phyloP scores from a whole-genome alignment of 2,888 invertebrate species.

The Eupithecia dodoneata region DNA sequence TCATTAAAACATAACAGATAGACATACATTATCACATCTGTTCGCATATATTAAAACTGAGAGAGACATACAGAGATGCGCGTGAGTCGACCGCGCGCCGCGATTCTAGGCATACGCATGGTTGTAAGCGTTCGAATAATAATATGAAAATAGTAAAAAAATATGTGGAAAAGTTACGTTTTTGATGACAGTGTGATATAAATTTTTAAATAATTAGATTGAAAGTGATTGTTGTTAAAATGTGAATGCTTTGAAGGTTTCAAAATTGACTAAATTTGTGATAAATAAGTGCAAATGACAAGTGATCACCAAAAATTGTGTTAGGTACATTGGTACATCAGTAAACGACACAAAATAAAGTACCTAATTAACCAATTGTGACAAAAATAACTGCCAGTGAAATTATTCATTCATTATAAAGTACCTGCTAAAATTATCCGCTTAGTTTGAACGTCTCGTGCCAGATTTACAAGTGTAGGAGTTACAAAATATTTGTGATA shows the following conservation, averaged over 20 bases:
- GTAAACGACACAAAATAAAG: background rate
- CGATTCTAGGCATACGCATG: slow-evolving; percentile 24
- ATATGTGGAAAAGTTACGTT: background rate
- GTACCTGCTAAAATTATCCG: slow-evolving; percentile 38
- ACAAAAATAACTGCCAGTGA: background rate
- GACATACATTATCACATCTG: slow-evolving; percentile 10
- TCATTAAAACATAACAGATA: slow-evolving; percentile 10
- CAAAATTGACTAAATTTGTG: background rate
- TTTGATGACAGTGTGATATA: background rate
- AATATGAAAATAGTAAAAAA: background rate
- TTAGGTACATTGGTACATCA: background rate
- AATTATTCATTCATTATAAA: slow-evolving; percentile 5
- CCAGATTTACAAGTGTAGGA: slow-evolving; percentile 61
- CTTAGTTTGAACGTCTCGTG: slow-evolving; percentile 48
- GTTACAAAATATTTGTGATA: slow-evolving; percentile 55
- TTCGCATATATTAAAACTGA: slow-evolving; percentile 30
- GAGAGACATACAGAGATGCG: slow-evolving; percentile 58
- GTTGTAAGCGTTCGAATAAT: background rate
- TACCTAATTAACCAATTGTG: background rate
- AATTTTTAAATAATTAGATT: background rate
- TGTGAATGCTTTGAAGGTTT: background rate
- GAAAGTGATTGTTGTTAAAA: background rate
- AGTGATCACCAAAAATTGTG: background rate
- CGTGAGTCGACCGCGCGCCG: slow-evolving; percentile 53
- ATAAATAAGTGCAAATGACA: background rate